These are phyloP conservation scores for Habroteleia sp. DNA, from an alignment of 2,888 invertebrate species.

Conservation along the genomic window DNA sequence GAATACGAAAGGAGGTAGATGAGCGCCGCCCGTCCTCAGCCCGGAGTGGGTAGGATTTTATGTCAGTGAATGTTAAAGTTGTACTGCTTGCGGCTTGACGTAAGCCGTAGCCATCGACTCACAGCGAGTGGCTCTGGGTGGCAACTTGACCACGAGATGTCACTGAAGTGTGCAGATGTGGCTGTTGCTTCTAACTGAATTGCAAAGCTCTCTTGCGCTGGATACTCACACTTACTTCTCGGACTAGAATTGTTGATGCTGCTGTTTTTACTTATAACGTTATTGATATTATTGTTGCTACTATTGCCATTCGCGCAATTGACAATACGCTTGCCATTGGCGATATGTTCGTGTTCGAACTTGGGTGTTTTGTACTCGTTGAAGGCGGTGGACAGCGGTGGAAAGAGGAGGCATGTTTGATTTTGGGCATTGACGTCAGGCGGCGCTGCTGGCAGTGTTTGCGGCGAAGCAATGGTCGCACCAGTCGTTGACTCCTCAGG, in stretches of 20 bases:
- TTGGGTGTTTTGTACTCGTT: slow-evolving; percentile 32
- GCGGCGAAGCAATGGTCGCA: slow-evolving; percentile 59
- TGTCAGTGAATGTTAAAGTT: slow-evolving; percentile 81
- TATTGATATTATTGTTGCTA: not conserved
- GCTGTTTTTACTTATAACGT: not conserved
- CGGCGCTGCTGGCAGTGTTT: slow-evolving; percentile 69
- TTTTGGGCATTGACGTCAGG: slow-evolving; percentile 44
- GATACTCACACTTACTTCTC: slow-evolving; percentile 72
- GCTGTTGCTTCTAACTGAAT: slow-evolving; percentile 79
- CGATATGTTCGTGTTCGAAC: slow-evolving; percentile 45
- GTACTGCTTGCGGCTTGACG: slow-evolving; percentile 80
- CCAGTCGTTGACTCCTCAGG: slow-evolving; percentile 64
- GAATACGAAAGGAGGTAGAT: slow-evolving; percentile 66
- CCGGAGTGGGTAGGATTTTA: slow-evolving; percentile 80
- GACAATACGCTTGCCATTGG: slow-evolving; percentile 75
- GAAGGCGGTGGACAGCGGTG: slow-evolving; percentile 15
- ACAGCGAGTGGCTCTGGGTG: slow-evolving; percentile 80
- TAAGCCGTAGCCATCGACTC: slow-evolving; percentile 79
- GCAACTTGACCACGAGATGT: slow-evolving; percentile 79
- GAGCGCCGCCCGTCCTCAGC: slow-evolving; percentile 73
- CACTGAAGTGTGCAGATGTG: slow-evolving; percentile 76
- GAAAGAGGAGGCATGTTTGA: slow-evolving; percentile 7
- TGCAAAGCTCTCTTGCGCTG: slow-evolving; percentile 70
- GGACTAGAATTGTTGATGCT: slow-evolving; percentile 64
- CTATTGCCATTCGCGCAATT: slow-evolving; percentile 64